Conservation (phyloP, 2,888 invertebrate genomes). For the Hirtodrosophila cameraria region DNA sequence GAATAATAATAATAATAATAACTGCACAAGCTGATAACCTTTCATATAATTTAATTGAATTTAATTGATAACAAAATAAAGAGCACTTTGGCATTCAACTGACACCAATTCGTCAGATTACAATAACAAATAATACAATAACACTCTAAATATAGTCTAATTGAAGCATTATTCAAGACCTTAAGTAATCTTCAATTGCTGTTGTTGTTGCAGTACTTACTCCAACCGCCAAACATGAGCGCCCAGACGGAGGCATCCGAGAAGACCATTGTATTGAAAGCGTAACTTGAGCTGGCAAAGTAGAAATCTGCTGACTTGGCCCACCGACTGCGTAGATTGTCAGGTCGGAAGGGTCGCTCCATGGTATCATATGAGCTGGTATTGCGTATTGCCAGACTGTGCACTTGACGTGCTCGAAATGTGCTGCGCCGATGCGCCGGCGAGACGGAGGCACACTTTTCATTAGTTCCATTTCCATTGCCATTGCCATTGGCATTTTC, state of each 20-base stretch:
- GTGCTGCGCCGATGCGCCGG: slow-evolving; percentile 17
- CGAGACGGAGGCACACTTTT: background rate
- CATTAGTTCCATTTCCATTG: background rate
- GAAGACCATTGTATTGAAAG: slow-evolving; percentile 92
- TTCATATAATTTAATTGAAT: slow-evolving; percentile 40
- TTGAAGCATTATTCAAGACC: background rate
- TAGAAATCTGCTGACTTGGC: slow-evolving; percentile 90
- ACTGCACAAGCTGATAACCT: slow-evolving; percentile 35
- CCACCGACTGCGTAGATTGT: slow-evolving; percentile 87
- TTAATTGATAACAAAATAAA: slow-evolving; percentile 34
- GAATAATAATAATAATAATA: slow-evolving; percentile 11
- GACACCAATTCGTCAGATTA: slow-evolving; percentile 25
- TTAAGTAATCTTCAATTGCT: background rate
- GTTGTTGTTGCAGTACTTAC: slow-evolving; percentile 70
- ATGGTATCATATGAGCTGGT: slow-evolving; percentile 82
- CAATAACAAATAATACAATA: background rate
- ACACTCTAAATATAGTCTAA: background rate
- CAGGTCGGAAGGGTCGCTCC: slow-evolving; percentile 81
- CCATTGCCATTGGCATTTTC: slow-evolving; percentile 20
- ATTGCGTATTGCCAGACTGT: slow-evolving; percentile 62
- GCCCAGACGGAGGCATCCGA: slow-evolving; percentile 88
- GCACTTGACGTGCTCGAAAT: slow-evolving; percentile 61
- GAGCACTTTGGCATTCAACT: slow-evolving; percentile 3
- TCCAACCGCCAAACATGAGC: slow-evolving; percentile 77
- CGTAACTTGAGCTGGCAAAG: slow-evolving; percentile 92